Conservation (phyloP, 1,140 invertebrate genomes). For the Dendroctonus ponderosae region DNA sequence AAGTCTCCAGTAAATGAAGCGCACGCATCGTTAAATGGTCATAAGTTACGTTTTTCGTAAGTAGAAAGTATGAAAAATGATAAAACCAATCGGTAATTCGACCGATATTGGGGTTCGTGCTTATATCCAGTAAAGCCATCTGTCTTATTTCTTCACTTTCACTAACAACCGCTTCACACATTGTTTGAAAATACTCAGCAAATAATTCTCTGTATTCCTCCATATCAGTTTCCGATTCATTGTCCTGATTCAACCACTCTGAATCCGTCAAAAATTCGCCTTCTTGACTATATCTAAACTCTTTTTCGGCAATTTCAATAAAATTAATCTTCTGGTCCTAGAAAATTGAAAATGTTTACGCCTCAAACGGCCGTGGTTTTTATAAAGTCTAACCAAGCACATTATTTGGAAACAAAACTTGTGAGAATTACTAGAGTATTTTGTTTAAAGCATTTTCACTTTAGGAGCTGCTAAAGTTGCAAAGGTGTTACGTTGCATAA, state of each 20-base stretch:
- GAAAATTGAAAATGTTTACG: conserved; percentile 2
- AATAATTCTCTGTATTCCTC: conserved; percentile 23
- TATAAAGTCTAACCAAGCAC: too few relatives aligned
- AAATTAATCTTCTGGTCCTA: conserved; percentile 46
- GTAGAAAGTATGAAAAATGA: conserved; percentile 46
- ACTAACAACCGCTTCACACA: conserved; percentile 42
- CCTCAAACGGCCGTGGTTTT: too few relatives aligned
- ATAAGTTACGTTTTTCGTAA: conserved; percentile 46
- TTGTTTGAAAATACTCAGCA: conserved; percentile 43
- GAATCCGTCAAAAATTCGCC: conserved; percentile 35
- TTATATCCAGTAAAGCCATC: conserved; percentile 43
- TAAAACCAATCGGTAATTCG: conserved; percentile 48
- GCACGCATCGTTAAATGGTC: conserved; percentile 42
- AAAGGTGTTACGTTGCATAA: too few relatives aligned
- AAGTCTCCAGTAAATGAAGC: conserved; percentile 41
- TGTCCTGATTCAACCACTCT: conserved; percentile 40
- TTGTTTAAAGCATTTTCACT: too few relatives aligned
- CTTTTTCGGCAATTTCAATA: conserved; percentile 42
- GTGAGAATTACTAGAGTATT: too few relatives aligned
- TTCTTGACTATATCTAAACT: conserved; percentile 39
- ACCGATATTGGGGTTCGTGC: conserved; percentile 43
- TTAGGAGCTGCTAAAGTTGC: too few relatives aligned
- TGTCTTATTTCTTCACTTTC: conserved; percentile 38
- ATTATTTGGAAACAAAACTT: too few relatives aligned
- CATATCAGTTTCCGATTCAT: conserved; percentile 27